A percentile compares a stretch with the other conserved stretches of the same genome.
These are phyloP conservation scores for Nesogale talazaci DNA, from an alignment of 2,113 vertebrate species.

Conservation along the genomic window DNA sequence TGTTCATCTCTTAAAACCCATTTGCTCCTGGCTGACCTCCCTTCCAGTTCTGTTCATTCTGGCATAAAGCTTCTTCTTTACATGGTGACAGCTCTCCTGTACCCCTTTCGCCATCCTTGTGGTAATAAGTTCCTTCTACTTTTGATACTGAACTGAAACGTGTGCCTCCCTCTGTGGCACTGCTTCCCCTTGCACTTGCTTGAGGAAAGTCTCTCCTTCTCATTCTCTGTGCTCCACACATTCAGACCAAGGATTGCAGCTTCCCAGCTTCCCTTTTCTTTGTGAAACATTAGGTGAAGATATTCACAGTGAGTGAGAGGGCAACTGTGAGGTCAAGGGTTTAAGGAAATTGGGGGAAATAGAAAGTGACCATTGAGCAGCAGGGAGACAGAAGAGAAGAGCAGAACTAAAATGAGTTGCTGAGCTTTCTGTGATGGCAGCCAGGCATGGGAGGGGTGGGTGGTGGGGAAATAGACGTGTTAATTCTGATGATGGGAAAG, in stretches of 20 bases:
- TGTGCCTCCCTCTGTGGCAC: too few relatives aligned
- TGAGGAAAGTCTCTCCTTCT: background rate
- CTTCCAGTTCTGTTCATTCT: background rate
- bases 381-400: background rate
- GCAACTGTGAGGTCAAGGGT: background rate
- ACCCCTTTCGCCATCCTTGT: background rate
- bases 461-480: background rate
- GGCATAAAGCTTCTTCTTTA: background rate
- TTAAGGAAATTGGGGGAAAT: too few relatives aligned
- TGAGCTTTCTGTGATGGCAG: background rate
- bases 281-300: background rate
- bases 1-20: background rate
- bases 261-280: background rate
- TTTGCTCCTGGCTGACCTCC: background rate
- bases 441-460: background rate
- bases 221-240: background rate
- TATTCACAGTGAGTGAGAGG: background rate
- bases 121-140: background rate
- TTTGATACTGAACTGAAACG: background rate
- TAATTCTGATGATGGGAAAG: background rate
- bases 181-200: background rate
- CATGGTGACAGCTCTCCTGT: fast-evolving
- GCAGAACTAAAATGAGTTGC: background rate
- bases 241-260: background rate
- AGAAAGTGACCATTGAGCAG: background rate